Evolutionary conservation across 2,797 vertebrate species (phyloP).

Genomic region (Lemur catta): DNA sequence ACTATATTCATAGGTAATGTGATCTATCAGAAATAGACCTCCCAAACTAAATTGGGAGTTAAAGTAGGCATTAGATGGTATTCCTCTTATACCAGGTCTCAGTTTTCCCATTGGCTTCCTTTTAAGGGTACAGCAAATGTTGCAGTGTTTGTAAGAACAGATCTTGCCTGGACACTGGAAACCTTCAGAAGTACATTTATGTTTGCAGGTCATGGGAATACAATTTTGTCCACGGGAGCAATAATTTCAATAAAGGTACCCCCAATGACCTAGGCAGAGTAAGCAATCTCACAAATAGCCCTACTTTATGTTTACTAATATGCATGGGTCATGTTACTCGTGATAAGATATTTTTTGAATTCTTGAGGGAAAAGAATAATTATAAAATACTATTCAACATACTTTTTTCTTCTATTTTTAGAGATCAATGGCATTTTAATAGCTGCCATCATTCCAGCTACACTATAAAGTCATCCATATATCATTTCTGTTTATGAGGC

Average conservation of each 20-base stretch:
- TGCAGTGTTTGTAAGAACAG: not conserved
- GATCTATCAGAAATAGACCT: not conserved
- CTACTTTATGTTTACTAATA: slow-evolving; percentile 39
- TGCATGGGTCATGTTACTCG: not conserved
- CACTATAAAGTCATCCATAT: slow-evolving; percentile 52
- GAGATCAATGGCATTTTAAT: slow-evolving; percentile 70
- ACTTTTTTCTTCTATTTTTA: slow-evolving; percentile 41
- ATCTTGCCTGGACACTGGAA: not conserved
- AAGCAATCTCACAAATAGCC: slow-evolving; percentile 50
- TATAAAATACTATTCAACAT: slow-evolving; percentile 51
- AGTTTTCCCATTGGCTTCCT: slow-evolving; percentile 12
- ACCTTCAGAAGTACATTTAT: not conserved
- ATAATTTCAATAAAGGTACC: slow-evolving; percentile 52
- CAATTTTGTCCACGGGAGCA: slow-evolving; percentile 36
- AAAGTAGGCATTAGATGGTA: not conserved
- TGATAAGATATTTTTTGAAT: slow-evolving; percentile 25
- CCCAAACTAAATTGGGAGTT: not conserved
- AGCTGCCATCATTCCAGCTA: slow-evolving; percentile 60
- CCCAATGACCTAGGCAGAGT: not conserved
- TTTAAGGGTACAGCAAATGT: not conserved
- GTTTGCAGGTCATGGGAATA: not conserved
- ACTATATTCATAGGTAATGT: not conserved
- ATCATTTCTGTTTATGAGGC: slow-evolving; percentile 64
- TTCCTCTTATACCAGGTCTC: not conserved
- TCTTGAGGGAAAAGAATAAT: not conserved